A percentile compares a stretch with the other conserved stretches of the same genome.
These are phyloP conservation scores for Enteromius unitaeniatus DNA, from an alignment of 2,797 vertebrate species.

Conservation along the genomic window DNA sequence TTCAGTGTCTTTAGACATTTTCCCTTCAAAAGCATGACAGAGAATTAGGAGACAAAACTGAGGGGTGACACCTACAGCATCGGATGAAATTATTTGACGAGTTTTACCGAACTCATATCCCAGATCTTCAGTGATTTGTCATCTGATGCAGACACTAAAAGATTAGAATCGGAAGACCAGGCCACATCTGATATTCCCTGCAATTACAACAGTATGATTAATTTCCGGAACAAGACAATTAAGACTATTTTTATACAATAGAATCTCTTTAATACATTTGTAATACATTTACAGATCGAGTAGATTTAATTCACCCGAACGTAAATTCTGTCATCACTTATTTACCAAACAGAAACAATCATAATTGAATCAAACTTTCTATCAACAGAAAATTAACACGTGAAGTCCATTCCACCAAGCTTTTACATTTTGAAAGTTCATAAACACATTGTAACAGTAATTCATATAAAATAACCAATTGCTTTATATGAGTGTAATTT, in stretches of 20 bases:
- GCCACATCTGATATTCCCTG: constrained; percentile 97
- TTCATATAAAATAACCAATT: background rate
- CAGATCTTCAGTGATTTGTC: constrained; percentile 99
- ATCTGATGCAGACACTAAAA: constrained; percentile 94
- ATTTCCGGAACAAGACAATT: background rate
- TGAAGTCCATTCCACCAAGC: background rate
- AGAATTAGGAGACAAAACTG: background rate
- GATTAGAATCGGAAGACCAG: constrained; percentile 98
- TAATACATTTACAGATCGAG: background rate
- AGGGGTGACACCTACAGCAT: background rate
- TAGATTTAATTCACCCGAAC: background rate
- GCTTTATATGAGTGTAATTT: background rate
- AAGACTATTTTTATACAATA: background rate
- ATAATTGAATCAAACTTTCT: background rate
- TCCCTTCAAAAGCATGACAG: constrained; percentile 75
- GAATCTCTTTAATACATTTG: background rate
- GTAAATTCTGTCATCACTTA: background rate
- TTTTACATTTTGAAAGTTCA: background rate
- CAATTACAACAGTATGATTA: background rate
- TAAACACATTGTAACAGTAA: background rate
- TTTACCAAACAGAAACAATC: background rate
- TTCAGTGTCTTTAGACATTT: constrained; percentile 97
- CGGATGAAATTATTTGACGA: background rate
- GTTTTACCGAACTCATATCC: constrained; percentile 92
- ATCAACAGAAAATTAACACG: background rate